Evolutionary conservation across 1,140 invertebrate species (phyloP), one percentile per base, ranked within the genome.

Genomic region (Pteromalus puparum): DNA sequence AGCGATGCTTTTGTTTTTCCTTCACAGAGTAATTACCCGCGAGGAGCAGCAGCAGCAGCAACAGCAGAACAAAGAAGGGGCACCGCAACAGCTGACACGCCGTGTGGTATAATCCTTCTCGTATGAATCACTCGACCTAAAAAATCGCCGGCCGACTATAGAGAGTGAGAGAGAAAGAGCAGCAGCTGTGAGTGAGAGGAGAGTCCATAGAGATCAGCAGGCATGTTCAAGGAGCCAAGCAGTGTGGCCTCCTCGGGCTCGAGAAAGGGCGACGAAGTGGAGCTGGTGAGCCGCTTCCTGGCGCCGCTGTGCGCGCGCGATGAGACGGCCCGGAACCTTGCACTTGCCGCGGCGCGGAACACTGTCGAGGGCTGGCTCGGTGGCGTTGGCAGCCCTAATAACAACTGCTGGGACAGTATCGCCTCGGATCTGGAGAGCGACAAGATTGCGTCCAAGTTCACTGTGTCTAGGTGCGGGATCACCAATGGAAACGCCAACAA

Each of bases 281-380:
- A 94, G 85, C 88, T 94, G 81, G 94, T 94, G 81, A 93, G 91
- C 87, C 90, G 92, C 84, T 94, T 94, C 87, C 91, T 94, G 86
- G 91, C 93, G 85, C 93, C 94, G 70, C 91, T 94, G 68, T 94
- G 94, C 87, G 93, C 93, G 72, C 90, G 93, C 26, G 93, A 94
- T 88, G 93, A 93, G 79, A 88, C 93, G 76, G 93, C 93, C 18
- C 91, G 94, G 72, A 93, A 94, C 88, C 91, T 94, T 74, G 94
- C 94, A 13, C 87, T 95, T 87, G 93, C 93, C 38, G 92, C 91
- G 13, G 94, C 94, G 48, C 93, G 93, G 84, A 94, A 92, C 78
- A 94, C 93, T 38, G 94, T 95, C 77, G 93, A 94, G 87, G 93
- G 93, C 75, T 95, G 94, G 94, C 89, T 95, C 83, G 94, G 94